Base-by-base conservation (phyloP, 2,113 vertebrate genomes). In the Psephotus haematonotus region DNA sequence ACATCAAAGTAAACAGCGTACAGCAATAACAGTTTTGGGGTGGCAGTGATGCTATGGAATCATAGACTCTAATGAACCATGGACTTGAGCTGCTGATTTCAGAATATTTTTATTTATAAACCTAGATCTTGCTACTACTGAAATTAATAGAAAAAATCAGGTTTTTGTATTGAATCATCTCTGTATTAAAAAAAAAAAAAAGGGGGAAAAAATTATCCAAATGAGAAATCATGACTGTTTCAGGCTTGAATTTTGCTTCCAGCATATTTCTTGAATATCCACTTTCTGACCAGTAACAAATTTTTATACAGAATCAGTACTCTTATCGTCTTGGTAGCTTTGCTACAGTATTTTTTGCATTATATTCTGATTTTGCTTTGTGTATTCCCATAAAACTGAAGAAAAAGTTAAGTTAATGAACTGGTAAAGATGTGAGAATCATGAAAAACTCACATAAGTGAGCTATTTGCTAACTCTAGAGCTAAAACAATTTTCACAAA, bases 371-470 rank as follows among this genome's bases (percentile, higher is more conserved):
- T 63, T 82, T 71, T 72, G 2, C 55, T 78, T 37, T 57, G 16
- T 23, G 5, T 52, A 55, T 55, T 90, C 16, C 22, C 8, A 27
- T 20, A 68, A 76, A 71, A 55, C 8, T 50, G 8, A 16, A 75
- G 20, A 70, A 68, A 70, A n/a, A 12, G 4, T 11, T 28, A 80
- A 50, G 33, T 59, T 71, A 47, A 70, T 41, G 9, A 75, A 37
- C 24, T 28, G 22, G 11, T 47, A 39, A 70, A 55, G 6, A 50
- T 22, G 17, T 0, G 0, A 44, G 11, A 55, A 53, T 6, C 3
- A 24, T 49, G 10, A 23, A 79, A 82, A 75, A 55, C 2, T 84
- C 35, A 39, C 8, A 13, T 44, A 17, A 74, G 11, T 31, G 6
- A 75, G 3, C 1, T 62, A 27, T n/a, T 79, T 70, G 3, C 14